A percentile compares a stretch with the other conserved stretches of the same genome.
Conservation (phyloP, 2,113 vertebrate species). For the Embiotoca jacksoni region DNA sequence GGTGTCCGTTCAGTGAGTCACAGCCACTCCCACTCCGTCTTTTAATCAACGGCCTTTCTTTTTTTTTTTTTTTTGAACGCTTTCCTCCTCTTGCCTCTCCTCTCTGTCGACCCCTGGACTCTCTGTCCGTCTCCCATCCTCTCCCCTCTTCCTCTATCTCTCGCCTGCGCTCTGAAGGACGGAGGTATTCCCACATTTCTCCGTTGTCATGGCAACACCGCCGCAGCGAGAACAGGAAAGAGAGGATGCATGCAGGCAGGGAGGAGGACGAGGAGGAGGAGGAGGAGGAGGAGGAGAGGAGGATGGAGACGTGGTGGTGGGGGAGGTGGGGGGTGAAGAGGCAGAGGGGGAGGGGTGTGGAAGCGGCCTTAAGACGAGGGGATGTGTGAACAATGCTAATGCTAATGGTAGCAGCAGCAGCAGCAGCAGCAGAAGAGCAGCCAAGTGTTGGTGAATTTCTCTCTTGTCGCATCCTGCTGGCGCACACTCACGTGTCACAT, state of each 20-base stretch:
- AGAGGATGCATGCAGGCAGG: slow-evolving; percentile 68
- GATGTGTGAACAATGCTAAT: slow-evolving; percentile 78
- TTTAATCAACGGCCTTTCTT: slow-evolving; percentile 72
- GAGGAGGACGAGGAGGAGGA: slow-evolving; percentile 33
- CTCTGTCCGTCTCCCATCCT: slow-evolving; percentile 55
- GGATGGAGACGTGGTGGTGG: slow-evolving; percentile 59
- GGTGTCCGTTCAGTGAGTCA: slow-evolving; percentile 70
- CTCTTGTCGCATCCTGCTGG: slow-evolving; percentile 41
- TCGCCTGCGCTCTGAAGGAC: slow-evolving; percentile 81
- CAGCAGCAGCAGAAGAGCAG: slow-evolving; percentile 19
- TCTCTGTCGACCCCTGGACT: slow-evolving; percentile 44
- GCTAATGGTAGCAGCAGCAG: slow-evolving; percentile 63
- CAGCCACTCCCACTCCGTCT: slow-evolving; percentile 52
- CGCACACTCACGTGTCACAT: slow-evolving; percentile 54
- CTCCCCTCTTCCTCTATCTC: slow-evolving; percentile 27
- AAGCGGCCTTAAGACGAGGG: slow-evolving; percentile 64
- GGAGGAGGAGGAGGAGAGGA: slow-evolving; percentile 21
- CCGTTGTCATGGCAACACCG: slow-evolving; percentile 87
- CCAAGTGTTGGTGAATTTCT: slow-evolving; percentile 60
- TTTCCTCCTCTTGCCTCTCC: slow-evolving; percentile 46
- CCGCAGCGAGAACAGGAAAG: slow-evolving; percentile 83
- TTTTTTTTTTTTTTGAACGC: slow-evolving; percentile 61
- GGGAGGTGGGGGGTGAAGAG: slow-evolving; percentile 21
- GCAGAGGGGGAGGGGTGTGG: slow-evolving; percentile 50
- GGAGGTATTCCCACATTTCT: slow-evolving; percentile 88